A percentile compares a stretch with the other conserved stretches of the same genome.
Conservation (phyloP, 2,888 invertebrate species). For the Drosophila picticornis region DNA sequence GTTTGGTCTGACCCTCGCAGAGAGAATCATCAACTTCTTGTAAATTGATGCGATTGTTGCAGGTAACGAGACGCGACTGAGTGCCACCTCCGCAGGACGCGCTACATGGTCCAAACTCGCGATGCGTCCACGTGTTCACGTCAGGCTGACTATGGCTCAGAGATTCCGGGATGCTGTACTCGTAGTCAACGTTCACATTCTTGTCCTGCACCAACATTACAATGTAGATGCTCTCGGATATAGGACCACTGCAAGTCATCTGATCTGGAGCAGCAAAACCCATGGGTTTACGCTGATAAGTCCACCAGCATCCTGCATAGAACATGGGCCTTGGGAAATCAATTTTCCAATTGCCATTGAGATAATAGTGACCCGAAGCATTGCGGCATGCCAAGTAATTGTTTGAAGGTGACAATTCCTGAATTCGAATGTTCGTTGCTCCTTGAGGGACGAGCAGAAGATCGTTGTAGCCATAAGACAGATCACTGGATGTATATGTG, state of each 20-base stretch:
- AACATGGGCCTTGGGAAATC: slow-evolving; percentile 93
- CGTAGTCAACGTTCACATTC: slow-evolving; percentile 94
- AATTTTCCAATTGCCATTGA: slow-evolving; percentile 98
- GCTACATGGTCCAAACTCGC: slow-evolving; percentile 91
- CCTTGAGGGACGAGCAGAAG: slow-evolving; percentile 95
- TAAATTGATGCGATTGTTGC: slow-evolving; percentile 90
- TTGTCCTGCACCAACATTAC: slow-evolving; percentile 93
- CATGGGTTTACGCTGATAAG: slow-evolving; percentile 93
- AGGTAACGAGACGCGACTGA: slow-evolving; percentile 92
- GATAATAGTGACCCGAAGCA: slow-evolving; percentile 92
- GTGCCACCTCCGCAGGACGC: slow-evolving; percentile 96
- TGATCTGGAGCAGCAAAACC: slow-evolving; percentile 94
- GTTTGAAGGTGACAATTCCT: slow-evolving; percentile 92
- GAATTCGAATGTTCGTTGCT: slow-evolving; percentile 94
- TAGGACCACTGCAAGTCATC: slow-evolving; percentile 93
- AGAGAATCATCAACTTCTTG: slow-evolving; percentile 90
- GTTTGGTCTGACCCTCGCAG: slow-evolving; percentile 92
- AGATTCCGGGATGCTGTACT: slow-evolving; percentile 94
- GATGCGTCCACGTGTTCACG: slow-evolving; percentile 92
- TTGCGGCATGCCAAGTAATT: slow-evolving; percentile 96
- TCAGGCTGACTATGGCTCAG: slow-evolving; percentile 89
- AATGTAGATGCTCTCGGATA: slow-evolving; percentile 94
- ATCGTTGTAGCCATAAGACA: slow-evolving; percentile 95
- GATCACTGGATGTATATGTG: slow-evolving; percentile 89
- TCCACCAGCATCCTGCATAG: slow-evolving; percentile 94